phyloP scores from a whole-genome alignment of 2,888 invertebrate species.

The Calliphora vomitoria region DNA sequence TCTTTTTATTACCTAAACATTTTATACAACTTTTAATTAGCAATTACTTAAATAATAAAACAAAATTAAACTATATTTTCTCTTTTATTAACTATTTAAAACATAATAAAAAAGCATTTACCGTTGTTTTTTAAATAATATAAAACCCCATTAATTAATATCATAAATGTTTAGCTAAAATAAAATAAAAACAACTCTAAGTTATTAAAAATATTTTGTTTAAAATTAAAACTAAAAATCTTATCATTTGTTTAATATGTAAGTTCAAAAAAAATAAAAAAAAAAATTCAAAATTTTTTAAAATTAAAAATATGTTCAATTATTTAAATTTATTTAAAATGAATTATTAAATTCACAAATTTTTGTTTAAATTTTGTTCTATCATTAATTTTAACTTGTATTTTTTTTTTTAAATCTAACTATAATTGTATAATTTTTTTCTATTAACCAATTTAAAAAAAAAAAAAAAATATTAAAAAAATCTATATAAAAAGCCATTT shows the following conservation, averaged over 20 bases:
- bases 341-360: constrained; percentile 3
- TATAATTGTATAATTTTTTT: constrained; percentile 75
- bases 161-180: constrained; percentile 66
- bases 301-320: background rate
- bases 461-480: constrained; percentile 58
- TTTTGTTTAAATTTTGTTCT: constrained; percentile 12
- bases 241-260: background rate
- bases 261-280: background rate
- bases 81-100: constrained; percentile 20
- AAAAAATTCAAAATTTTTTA: constrained; percentile 10
- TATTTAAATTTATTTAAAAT: constrained; percentile 3
- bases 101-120: constrained; percentile 66
- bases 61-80: constrained; percentile 19
- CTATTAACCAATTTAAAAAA: constrained; percentile 38
- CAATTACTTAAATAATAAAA: constrained; percentile 47
- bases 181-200: constrained; percentile 57
- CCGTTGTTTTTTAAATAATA: constrained; percentile 55
- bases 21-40: constrained; percentile 68
- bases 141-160: constrained; percentile 29
- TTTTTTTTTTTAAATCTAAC: constrained; percentile 15
- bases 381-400: constrained; percentile 11
- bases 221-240: constrained; percentile 37
- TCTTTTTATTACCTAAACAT: constrained; percentile 33
- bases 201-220: constrained; percentile 56
- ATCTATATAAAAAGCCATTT: constrained; percentile 81